A percentile compares a stretch with the other conserved stretches of the same genome.
Conservation (phyloP, 2,113 vertebrate genomes). For the Numenius arquata region DNA sequence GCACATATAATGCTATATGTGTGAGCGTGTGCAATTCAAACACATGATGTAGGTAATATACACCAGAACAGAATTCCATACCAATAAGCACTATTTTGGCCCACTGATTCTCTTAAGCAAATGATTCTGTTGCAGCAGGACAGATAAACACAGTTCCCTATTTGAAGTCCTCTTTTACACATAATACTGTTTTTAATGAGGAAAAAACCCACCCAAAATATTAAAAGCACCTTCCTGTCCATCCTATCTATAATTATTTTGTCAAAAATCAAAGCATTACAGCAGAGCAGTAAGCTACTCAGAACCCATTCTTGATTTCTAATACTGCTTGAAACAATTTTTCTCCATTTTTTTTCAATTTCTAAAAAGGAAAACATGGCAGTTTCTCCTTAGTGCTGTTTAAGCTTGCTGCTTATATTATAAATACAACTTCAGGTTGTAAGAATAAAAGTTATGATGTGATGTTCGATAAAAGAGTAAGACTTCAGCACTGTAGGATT, state of each 20-base stretch:
- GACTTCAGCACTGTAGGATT: neutral
- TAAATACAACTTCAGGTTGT: neutral
- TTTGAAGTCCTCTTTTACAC: neutral
- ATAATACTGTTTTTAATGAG: neutral
- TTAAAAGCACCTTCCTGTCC: neutral
- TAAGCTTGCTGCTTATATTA: neutral
- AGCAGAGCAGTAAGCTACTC: neutral
- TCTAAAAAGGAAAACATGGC: neutral
- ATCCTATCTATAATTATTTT: neutral
- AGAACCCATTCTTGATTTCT: neutral
- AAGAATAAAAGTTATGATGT: neutral
- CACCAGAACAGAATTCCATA: neutral
- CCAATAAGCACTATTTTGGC: neutral
- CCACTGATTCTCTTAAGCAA: neutral
- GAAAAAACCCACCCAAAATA: neutral
- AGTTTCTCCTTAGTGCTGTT: neutral
- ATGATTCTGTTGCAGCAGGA: neutral
- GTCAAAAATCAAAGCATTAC: neutral
- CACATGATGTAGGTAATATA: neutral
- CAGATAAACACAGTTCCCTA: neutral
- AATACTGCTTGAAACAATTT: neutral
- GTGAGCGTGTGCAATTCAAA: accelerated
- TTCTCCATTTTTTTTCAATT: neutral
- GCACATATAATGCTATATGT: neutral
- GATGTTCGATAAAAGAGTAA: neutral